Conservation (phyloP, 2,797 vertebrate genomes). For the Syncerus caffer region DNA sequence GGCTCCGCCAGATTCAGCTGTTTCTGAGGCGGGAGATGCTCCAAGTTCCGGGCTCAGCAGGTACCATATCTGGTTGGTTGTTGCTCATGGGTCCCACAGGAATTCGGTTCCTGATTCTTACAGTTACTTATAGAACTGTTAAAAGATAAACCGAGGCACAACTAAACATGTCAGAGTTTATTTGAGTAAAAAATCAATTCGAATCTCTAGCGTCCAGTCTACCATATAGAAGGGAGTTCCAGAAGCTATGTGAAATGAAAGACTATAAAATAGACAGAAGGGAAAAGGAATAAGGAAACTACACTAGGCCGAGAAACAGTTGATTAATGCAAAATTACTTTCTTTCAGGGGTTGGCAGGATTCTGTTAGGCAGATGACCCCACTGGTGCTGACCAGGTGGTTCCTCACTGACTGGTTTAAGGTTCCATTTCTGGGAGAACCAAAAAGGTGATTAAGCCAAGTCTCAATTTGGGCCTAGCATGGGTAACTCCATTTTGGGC, state of each 20-base stretch:
- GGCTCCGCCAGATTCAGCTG: not conserved
- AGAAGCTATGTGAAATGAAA: not conserved
- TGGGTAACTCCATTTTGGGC: not conserved
- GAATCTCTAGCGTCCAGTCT: not conserved
- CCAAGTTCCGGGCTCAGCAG: not conserved
- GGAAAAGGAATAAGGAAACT: not conserved
- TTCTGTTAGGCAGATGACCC: too few relatives aligned
- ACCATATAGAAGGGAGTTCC: not conserved
- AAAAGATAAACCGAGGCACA: not conserved
- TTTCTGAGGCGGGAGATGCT: not conserved
- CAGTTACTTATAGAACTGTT: too few relatives aligned
- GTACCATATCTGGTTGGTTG: not conserved
- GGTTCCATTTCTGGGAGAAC: not conserved
- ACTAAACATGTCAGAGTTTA: not conserved
- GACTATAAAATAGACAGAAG: not conserved
- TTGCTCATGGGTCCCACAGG: rapidly evolving
- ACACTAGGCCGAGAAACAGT: not conserved
- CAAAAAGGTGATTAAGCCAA: not conserved
- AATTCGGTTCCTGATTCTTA: not conserved
- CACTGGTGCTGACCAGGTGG: not conserved
- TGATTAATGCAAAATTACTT: not conserved
- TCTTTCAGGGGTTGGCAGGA: not conserved
- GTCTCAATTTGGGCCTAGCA: not conserved
- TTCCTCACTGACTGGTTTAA: not conserved
- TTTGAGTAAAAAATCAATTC: not conserved